Evolutionary conservation across 2,113 vertebrate species (phyloP).

Genomic region (Merops nubicus): DNA sequence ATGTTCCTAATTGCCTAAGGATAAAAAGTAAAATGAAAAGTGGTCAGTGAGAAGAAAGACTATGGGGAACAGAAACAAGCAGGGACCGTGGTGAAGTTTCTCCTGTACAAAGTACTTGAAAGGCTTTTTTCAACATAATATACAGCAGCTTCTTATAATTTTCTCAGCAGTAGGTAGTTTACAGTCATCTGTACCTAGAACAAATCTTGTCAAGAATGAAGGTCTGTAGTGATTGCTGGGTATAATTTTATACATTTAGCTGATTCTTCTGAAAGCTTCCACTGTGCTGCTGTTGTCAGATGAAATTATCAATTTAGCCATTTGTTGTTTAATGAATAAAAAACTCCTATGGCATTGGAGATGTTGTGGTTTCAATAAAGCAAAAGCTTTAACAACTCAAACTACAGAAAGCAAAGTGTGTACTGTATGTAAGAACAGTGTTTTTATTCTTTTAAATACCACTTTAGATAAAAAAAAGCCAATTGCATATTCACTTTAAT

Average conservation of each 20-base stretch:
- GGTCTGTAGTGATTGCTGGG: slow-evolving; percentile 62
- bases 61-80: background rate
- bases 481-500: slow-evolving; percentile 64
- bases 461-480: slow-evolving; percentile 33
- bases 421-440: slow-evolving; percentile 45
- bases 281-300: slow-evolving; percentile 59
- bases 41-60: slow-evolving; percentile 21
- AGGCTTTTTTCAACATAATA: slow-evolving; percentile 42
- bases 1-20: slow-evolving; percentile 24
- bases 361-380: slow-evolving; percentile 62
- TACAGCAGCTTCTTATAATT: slow-evolving; percentile 69
- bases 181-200: slow-evolving; percentile 63
- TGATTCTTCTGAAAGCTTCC: slow-evolving; percentile 71
- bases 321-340: slow-evolving; percentile 70
- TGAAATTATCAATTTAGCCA: slow-evolving; percentile 72
- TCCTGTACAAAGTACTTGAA: slow-evolving; percentile 28
- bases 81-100: background rate
- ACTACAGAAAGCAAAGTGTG: slow-evolving; percentile 61
- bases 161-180: slow-evolving; percentile 59
- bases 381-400: slow-evolving; percentile 50
- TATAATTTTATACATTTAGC: slow-evolving; percentile 70
- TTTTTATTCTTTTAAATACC: slow-evolving; percentile 62
- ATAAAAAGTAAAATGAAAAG: background rate
- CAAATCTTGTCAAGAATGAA: slow-evolving; percentile 71
- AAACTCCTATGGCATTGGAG: slow-evolving; percentile 58